Conservation (phyloP, 2,888 invertebrate species). For the Ceramica pisi region DNA sequence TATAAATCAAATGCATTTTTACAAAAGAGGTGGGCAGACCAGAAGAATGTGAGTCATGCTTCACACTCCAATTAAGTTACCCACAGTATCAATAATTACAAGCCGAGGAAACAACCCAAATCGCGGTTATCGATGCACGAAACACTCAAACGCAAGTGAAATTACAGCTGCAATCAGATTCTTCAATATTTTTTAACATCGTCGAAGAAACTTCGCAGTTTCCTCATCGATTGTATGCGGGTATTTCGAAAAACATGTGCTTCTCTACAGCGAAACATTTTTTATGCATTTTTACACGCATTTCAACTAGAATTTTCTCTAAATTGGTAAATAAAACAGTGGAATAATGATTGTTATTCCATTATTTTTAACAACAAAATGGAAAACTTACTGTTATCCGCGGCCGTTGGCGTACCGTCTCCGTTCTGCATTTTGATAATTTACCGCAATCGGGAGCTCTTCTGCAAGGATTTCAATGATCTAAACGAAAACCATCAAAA, state of each 20-base stretch:
- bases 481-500: conserved; percentile 84
- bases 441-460: conserved; percentile 83
- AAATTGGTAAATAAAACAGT: conserved; percentile 79
- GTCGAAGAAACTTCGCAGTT: conserved; percentile 59
- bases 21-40: conserved; percentile 82
- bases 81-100: conserved; percentile 86
- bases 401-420: conserved; percentile 83
- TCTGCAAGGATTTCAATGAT: conserved; percentile 76
- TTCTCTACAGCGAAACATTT: conserved; percentile 43
- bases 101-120: conserved; percentile 85
- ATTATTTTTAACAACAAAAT: conserved; percentile 83
- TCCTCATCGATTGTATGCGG: conserved; percentile 74
- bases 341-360: conserved; percentile 79
- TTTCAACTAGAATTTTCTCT: conserved; percentile 65
- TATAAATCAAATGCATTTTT: conserved; percentile 83
- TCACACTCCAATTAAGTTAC: conserved; percentile 90
- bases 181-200: conserved; percentile 65
- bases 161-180: conserved; percentile 72
- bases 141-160: conserved; percentile 83
- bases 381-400: conserved; percentile 84
- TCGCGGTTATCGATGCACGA: conserved; percentile 84
- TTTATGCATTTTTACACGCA: conserved; percentile 51
- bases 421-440: conserved; percentile 88
- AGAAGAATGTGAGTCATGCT: conserved; percentile 86
- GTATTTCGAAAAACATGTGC: conserved; percentile 79